phyloP scores from a whole-genome alignment of 2,113 vertebrate species.

The Ibidorhyncha struthersii region DNA sequence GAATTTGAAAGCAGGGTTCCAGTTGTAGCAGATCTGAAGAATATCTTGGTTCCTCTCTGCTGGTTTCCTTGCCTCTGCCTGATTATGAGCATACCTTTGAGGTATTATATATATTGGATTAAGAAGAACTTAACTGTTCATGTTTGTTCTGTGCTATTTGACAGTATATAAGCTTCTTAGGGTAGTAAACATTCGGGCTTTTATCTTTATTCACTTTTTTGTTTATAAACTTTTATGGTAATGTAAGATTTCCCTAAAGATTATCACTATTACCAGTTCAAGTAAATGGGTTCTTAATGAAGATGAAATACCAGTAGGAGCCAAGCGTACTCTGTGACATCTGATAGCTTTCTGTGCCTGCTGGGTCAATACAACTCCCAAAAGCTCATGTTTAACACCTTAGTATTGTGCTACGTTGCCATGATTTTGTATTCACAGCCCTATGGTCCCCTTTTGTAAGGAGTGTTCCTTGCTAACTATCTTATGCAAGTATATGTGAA shows the following conservation, averaged over 20 bases:
- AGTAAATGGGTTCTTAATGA: background rate
- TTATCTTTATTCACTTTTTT: background rate
- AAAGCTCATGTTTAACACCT: background rate
- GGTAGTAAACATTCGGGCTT: background rate
- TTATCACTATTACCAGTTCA: background rate
- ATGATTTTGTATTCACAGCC: background rate
- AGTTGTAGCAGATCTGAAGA: background rate
- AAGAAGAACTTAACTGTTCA: background rate
- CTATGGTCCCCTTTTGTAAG: fast-evolving
- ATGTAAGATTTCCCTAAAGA: background rate
- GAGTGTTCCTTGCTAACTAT: background rate
- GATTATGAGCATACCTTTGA: background rate
- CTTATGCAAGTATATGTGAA: background rate
- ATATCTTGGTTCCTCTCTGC: background rate
- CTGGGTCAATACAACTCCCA: background rate
- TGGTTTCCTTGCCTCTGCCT: background rate
- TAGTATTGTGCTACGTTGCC: background rate
- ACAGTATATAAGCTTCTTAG: background rate
- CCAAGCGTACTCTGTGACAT: background rate
- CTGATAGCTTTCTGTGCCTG: background rate
- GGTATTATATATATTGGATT: background rate
- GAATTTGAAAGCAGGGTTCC: background rate
- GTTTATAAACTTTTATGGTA: background rate
- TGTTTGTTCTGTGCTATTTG: background rate
- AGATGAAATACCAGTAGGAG: background rate